Evolutionary conservation across 2,113 vertebrate genomes (phyloP).

Genomic region (Gasterosteus aculeatus): DNA sequence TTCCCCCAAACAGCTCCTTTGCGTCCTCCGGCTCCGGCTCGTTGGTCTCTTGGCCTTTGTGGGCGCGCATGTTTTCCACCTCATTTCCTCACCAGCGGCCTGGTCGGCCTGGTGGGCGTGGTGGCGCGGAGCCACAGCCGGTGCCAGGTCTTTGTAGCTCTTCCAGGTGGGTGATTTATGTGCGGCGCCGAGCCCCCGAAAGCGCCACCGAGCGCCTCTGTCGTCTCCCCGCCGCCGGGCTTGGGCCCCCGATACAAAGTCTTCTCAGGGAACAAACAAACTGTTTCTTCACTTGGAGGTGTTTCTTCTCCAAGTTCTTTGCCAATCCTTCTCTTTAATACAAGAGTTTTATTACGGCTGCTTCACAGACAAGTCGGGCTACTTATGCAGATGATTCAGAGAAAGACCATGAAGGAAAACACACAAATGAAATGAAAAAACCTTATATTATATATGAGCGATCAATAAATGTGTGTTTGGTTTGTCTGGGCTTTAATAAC

Average conservation of each 20-base stretch:
- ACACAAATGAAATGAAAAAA: no score
- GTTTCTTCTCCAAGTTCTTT: constrained; percentile 18
- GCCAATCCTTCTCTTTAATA: background rate
- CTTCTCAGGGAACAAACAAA: constrained; percentile 58
- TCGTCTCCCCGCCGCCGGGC: constrained; percentile 65
- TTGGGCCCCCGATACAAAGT: constrained; percentile 67
- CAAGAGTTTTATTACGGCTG: no score
- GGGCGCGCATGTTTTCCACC: constrained; percentile 41
- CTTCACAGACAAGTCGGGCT: no score
- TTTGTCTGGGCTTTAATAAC: background rate
- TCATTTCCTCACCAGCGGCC: constrained; percentile 62
- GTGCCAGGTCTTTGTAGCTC: constrained; percentile 62
- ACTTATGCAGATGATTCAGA: no score
- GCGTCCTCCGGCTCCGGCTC: no score
- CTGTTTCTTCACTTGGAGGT: constrained; percentile 45
- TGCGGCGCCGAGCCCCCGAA: constrained; percentile 59
- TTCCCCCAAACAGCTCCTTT: no score
- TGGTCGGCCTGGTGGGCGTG: background rate
- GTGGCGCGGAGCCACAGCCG: constrained; percentile 53
- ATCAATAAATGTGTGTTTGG: background rate
- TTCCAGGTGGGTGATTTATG: constrained; percentile 79
- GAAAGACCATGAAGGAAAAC: no score
- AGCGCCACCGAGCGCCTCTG: constrained; percentile 58
- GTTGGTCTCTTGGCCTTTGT: constrained; percentile 49
- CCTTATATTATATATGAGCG: background rate